A percentile compares a stretch with the other conserved stretches of the same genome.
These are phyloP conservation scores for Lineus longissimus DNA, from an alignment of 1,140 invertebrate species.

Conservation along the genomic window DNA sequence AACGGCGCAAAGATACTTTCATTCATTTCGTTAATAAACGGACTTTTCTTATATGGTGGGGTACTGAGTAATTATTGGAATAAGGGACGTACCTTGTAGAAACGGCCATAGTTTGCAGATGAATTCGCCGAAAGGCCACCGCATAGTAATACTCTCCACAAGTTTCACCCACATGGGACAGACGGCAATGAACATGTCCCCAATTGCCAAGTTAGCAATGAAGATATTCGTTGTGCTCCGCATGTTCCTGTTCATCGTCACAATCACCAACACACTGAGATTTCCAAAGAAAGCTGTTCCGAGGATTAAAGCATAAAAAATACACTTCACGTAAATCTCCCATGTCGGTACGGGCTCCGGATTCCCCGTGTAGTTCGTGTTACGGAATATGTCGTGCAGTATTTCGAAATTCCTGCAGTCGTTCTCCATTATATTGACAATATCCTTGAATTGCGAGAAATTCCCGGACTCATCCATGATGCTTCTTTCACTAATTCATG, in stretches of 20 bases:
- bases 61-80: conserved; percentile 10
- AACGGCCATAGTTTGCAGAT: conserved; percentile 57
- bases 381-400: too few relatives aligned
- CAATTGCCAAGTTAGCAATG: conserved; percentile 84
- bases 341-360: not conserved
- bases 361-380: not conserved
- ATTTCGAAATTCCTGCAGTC: too few relatives aligned
- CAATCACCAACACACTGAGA: not conserved
- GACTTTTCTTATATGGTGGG: too few relatives aligned
- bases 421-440: too few relatives aligned
- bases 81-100: conserved; percentile 53
- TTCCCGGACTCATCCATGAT: too few relatives aligned
- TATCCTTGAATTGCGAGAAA: too few relatives aligned
- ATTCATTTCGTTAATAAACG: too few relatives aligned
- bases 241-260: not conserved
- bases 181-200: conserved; percentile 70
- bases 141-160: conserved; percentile 32
- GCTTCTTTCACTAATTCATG: too few relatives aligned
- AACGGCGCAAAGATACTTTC: too few relatives aligned
- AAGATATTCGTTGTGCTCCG: conserved; percentile 74
- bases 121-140: conserved; percentile 51
- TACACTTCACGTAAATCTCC: conserved; percentile 2
- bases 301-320: not conserved
- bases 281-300: not conserved
- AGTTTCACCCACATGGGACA: conserved; percentile 58